A percentile compares a stretch with the other conserved stretches of the same genome.
phyloP scores from a whole-genome alignment of 2,113 vertebrate species.

The Alouatta palliata region DNA sequence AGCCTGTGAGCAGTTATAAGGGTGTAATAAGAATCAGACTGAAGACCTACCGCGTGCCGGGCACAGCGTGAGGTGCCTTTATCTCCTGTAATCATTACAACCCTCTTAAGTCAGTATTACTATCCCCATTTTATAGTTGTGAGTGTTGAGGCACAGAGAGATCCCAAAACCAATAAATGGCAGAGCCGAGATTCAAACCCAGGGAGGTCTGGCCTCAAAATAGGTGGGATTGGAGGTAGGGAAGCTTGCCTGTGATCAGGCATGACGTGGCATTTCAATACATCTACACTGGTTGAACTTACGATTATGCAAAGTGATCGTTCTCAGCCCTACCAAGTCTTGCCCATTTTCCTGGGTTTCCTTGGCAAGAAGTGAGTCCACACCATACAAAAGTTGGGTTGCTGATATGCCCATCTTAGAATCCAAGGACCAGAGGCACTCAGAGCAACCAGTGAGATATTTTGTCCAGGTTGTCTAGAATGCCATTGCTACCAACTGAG shows the following conservation, averaged over 20 bases:
- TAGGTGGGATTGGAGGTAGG: not conserved
- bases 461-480: not conserved
- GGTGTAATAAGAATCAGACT: not conserved
- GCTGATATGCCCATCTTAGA: not conserved
- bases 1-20: not conserved
- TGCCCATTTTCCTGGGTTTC: not conserved
- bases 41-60: not conserved
- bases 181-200: not conserved
- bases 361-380: not conserved
- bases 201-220: not conserved
- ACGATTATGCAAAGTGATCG: not conserved
- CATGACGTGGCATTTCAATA: not conserved
- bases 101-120: not conserved
- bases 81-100: not conserved
- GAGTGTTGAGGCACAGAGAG: not conserved
- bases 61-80: not conserved
- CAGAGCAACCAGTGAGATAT: not conserved
- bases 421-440: not conserved
- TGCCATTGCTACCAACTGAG: not conserved
- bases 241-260: not conserved
- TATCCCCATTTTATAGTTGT: not conserved
- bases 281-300: not conserved
- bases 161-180: not conserved
- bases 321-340: not conserved
- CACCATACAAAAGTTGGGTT: not conserved